Percentiles rank a stretch among this genome's conserved stretches.
These are phyloP conservation scores for Ditylenchus weischeri DNA, from an alignment of 2,888 invertebrate genomes.

Conservation along the genomic window DNA sequence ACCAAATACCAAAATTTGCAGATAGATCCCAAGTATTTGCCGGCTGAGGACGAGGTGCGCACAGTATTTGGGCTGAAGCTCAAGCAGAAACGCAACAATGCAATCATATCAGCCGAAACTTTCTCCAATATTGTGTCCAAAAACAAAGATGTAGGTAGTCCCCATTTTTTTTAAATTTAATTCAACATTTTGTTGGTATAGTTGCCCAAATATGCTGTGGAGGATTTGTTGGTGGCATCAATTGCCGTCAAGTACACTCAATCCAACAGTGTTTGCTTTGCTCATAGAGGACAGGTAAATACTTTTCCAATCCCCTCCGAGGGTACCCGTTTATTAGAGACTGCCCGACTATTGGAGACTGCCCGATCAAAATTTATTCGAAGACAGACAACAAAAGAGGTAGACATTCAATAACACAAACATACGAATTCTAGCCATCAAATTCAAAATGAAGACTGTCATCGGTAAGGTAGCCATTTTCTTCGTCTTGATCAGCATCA, in stretches of 20 bases:
- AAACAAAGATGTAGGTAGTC: conserved; percentile 64
- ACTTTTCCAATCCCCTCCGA: too few relatives aligned
- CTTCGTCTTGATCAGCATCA: too few relatives aligned
- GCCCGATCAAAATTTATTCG: too few relatives aligned
- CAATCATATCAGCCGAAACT: conserved; percentile 72
- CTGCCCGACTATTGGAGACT: too few relatives aligned
- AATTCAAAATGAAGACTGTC: too few relatives aligned
- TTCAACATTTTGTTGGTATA: conserved; percentile 46
- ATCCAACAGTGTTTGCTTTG: conserved; percentile 96
- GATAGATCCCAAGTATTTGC: conserved; percentile 83
- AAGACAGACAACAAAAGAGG: too few relatives aligned
- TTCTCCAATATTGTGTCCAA: conserved; percentile 79
- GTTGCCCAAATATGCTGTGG: conserved; percentile 73
- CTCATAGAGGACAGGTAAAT: conserved; percentile 73
- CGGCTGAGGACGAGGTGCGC: conserved; percentile 76
- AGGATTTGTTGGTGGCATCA: conserved; percentile 90
- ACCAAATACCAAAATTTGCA: conserved; percentile 58
- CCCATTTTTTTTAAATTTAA: neutral
- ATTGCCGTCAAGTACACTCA: conserved; percentile 95
- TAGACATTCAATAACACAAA: too few relatives aligned
- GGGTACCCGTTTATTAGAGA: too few relatives aligned
- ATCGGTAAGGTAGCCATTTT: too few relatives aligned
- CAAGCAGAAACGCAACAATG: conserved; percentile 85
- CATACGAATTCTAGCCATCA: too few relatives aligned
- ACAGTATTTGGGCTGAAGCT: conserved; percentile 79